Evolutionary conservation across 2,888 invertebrate species (phyloP), one percentile per base, ranked within the genome.

Genomic region (Trilocha varians): DNA sequence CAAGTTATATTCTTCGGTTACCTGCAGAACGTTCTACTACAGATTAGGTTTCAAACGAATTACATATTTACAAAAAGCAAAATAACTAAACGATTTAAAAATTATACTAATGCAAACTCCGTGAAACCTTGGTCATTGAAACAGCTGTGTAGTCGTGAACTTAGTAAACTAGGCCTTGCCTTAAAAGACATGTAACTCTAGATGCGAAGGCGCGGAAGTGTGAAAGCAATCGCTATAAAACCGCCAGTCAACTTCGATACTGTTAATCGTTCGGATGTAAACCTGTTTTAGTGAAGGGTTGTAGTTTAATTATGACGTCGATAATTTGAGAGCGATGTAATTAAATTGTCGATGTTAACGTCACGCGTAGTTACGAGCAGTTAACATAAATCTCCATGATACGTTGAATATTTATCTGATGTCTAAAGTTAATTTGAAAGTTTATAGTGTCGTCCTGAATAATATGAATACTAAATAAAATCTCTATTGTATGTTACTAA

Each of bases 221-320:
- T 49, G 44, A 47, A 46, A 49, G 52, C 39, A 39, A 44, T 44
- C 36, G 45, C 34, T 42, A 42, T 25, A 25, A n/a, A n/a, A n/a
- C n/a, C n/a, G n/a, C n/a, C n/a, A n/a, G n/a, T n/a, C n/a, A n/a
- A n/a, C n/a, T n/a, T n/a, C n/a, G n/a, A 11, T 25, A 25, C 18
- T 8, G 18, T 18, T 18, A 18, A 25, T 25, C 25, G 25, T 25
- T 25, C 8, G 2, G 1, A 2, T 9, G 25, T 25, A 25, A 11
- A 3, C 25, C 25, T 25, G 25, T 25, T 25, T 25, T 25, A 25
- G 25, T 25, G 3, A 25, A 3, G 2, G 25, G 25, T 2, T 25
- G 11, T 11, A 9, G 25, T 6, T 25, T 25, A 9, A 25, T 3
- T 25, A 25, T 9, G 6, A 9, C 3, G 6, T 11, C 25, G 25